Evolutionary conservation across 2,888 invertebrate genomes (phyloP).

Genomic region (Clistopyga incitator): DNA sequence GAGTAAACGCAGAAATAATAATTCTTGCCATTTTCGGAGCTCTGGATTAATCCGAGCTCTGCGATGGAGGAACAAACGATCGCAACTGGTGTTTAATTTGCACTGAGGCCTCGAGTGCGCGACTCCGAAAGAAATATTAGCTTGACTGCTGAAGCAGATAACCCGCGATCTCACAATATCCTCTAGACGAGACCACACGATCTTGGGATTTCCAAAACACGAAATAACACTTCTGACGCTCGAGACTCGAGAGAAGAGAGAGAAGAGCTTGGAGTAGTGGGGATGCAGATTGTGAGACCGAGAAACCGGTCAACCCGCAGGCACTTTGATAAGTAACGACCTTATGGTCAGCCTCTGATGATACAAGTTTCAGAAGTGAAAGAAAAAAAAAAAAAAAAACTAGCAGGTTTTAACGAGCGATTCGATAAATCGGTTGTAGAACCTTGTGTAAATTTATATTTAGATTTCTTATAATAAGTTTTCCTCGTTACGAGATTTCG

Average conservation of each 20-base stretch:
- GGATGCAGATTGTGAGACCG: not conserved
- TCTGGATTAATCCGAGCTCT: not conserved
- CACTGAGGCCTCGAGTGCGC: not conserved
- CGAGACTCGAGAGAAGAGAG: not conserved
- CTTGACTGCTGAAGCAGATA: not conserved
- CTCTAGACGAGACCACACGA: not conserved
- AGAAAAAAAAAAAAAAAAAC: no score
- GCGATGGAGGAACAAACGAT: not conserved
- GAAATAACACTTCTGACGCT: constrained; percentile 1
- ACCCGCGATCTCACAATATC: not conserved
- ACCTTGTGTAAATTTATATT: no score
- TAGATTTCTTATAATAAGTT: no score
- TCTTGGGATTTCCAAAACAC: constrained; percentile 1
- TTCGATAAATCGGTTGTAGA: no score
- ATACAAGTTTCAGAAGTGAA: no score
- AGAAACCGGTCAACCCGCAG: no score
- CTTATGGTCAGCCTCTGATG: no score
- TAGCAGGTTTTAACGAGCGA: no score
- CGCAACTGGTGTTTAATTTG: not conserved
- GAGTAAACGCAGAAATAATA: not conserved
- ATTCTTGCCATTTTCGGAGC: not conserved
- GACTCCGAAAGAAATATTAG: not conserved
- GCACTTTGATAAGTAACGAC: no score
- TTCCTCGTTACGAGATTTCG: no score
- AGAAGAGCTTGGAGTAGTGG: not conserved